Base-by-base conservation (phyloP, 2,113 vertebrate species). In the Diglossa brunneiventris region DNA sequence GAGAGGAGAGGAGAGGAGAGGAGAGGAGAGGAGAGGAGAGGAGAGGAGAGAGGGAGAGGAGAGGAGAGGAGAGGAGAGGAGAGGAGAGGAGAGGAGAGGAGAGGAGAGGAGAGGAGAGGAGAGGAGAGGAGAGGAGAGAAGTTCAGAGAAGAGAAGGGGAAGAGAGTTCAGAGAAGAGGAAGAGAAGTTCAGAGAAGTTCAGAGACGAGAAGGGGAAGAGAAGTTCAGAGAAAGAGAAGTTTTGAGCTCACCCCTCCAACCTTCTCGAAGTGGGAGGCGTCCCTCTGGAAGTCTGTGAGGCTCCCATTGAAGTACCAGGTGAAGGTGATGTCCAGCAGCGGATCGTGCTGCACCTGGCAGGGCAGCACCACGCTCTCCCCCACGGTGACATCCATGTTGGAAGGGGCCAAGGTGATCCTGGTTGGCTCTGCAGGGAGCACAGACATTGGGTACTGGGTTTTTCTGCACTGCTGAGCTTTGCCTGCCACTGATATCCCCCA, bases 301-400 rank as follows among this genome's bases (percentile, higher is more conserved):
- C 96, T 98, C 28, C 99, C 99, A 13, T 99, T 99, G 97, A 99
- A 99, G 91, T 98, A 99, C 99, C 99, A 99, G 28, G 98, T 98
- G 97, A 99, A 99, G 83, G 97, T 98, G 86, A 99, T 98, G 78
- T 98, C 98, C 96, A 99, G 97, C 26, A 98, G 94, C 19, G 99
- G 99, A 96, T 99, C 99, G 1, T 98, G 98, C 82, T 98, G 98
- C 61, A 99, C 98, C 98, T 99, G 99, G 98, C 99, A 99, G 53
- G 99, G 99, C 92, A 99, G 85, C 91, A 99, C 98, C 5, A 99
- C 97, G 11, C 99, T 99, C 97, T 99, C 99, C 39, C 99, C 99
- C 50, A 99, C 99, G 4, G 99, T 98, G 52, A 99, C 99, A 95
- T 99, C 99, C 98, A 99, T 98, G 98, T 98, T 99, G 74, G 98